Conservation (phyloP, 2,113 vertebrate species). For the Nesogale talazaci region DNA sequence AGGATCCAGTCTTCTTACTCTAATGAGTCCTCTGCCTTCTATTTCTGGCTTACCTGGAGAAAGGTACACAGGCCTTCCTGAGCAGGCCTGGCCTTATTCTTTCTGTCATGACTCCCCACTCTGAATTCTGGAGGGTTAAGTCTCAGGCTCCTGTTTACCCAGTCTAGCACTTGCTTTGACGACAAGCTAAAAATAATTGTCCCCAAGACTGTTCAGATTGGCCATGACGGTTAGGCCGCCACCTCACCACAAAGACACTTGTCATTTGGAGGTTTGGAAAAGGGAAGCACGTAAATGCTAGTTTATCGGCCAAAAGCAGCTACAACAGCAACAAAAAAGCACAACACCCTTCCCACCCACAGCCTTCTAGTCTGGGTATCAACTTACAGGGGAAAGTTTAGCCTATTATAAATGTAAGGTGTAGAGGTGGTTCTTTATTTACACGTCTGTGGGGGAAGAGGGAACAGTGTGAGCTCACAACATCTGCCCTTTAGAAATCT, state of each 20-base stretch:
- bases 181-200: constrained; percentile 77
- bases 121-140: background rate
- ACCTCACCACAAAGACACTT: constrained; percentile 74
- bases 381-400: constrained; percentile 46
- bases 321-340: background rate
- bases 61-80: background rate
- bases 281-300: constrained; percentile 77
- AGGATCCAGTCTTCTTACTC: background rate
- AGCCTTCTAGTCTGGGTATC: constrained; percentile 45
- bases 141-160: background rate
- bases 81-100: background rate
- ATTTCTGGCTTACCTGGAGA: background rate
- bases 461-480: background rate
- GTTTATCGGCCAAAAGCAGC: constrained; percentile 76
- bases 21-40: background rate
- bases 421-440: constrained; percentile 64
- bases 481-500: constrained; percentile 36
- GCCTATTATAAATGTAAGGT: constrained; percentile 9
- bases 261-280: constrained; percentile 75
- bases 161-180: constrained; percentile 20
- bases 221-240: constrained; percentile 21
- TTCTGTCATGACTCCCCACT: background rate
- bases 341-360: constrained; percentile 52
- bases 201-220: background rate
- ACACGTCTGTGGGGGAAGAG: background rate